Conservation (phyloP, 2,888 invertebrate genomes). For the Eristalinus aeneus region DNA sequence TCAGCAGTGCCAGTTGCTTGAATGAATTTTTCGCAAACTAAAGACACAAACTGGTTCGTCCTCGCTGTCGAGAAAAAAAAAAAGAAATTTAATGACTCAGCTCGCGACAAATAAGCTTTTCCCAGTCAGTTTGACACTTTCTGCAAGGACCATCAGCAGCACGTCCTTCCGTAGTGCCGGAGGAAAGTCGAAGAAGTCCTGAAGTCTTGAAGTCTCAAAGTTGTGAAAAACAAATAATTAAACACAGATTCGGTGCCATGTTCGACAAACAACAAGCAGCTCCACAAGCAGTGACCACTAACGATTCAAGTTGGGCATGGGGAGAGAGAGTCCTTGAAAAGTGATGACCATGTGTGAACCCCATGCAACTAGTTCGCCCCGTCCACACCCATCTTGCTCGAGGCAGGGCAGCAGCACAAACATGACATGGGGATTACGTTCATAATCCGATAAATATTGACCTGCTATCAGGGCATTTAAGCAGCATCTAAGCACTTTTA, state of each 20-base stretch:
- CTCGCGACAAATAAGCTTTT: conserved; percentile 68
- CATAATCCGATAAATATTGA: conserved; percentile 69
- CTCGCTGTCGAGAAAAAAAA: not conserved
- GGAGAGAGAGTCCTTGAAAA: conserved; percentile 39
- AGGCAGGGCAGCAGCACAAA: conserved; percentile 42
- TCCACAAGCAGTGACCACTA: conserved; percentile 43
- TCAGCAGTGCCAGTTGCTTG: conserved; percentile 36
- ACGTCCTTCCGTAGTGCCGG: not conserved
- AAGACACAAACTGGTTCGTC: conserved; percentile 12
- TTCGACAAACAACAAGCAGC: conserved; percentile 31
- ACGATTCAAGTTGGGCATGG: conserved; percentile 43
- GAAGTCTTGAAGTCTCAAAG: conserved; percentile 15
- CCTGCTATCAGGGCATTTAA: conserved; percentile 62
- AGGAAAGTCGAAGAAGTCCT: not conserved
- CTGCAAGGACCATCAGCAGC: not conserved
- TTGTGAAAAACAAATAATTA: conserved; percentile 63
- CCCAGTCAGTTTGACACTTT: conserved; percentile 39
- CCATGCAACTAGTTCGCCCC: conserved; percentile 20
- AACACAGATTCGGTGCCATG: conserved; percentile 40
- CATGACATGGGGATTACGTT: conserved; percentile 62
- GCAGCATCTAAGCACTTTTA: conserved; percentile 65
- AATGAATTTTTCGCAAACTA: conserved; percentile 17
- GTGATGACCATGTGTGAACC: conserved; percentile 66
- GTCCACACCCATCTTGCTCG: conserved; percentile 6
- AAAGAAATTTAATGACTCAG: conserved; percentile 48